Conservation (phyloP, 2,888 invertebrate genomes). For the Athalia circularis region DNA sequence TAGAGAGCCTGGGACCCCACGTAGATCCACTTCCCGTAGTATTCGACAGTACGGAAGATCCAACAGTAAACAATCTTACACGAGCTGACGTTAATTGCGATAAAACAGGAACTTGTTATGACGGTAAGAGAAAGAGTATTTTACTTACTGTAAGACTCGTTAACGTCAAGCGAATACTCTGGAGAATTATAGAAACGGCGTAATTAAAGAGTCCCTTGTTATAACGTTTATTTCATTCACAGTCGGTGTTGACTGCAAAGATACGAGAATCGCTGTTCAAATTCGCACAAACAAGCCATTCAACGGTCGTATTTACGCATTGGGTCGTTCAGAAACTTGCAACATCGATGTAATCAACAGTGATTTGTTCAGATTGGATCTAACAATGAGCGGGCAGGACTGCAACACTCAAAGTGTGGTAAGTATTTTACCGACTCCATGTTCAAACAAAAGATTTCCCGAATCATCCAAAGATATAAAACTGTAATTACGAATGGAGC, state of each 20-base stretch:
- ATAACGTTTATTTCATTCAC: slow-evolving; percentile 61
- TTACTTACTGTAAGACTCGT: background rate
- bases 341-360: slow-evolving; percentile 96
- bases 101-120: slow-evolving; percentile 95
- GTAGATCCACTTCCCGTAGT: slow-evolving; percentile 82
- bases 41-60: slow-evolving; percentile 86
- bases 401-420: slow-evolving; percentile 97
- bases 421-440: slow-evolving; percentile 72
- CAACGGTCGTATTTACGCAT: slow-evolving; percentile 94
- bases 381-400: slow-evolving; percentile 95
- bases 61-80: slow-evolving; percentile 83
- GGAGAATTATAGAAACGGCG: background rate
- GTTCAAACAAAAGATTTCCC: background rate
- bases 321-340: slow-evolving; percentile 95
- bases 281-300: slow-evolving; percentile 95
- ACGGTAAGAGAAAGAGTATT: slow-evolving; percentile 79
- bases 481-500: too few species aligned
- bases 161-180: background rate
- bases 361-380: slow-evolving; percentile 92
- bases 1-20: slow-evolving; percentile 75
- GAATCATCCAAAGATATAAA: background rate
- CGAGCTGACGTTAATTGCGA: slow-evolving; percentile 92
- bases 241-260: slow-evolving; percentile 96
- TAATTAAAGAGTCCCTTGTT: slow-evolving; percentile 10
- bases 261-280: slow-evolving; percentile 94